These are phyloP conservation scores for Sylvilagus bachmani DNA, from an alignment of 2,113 vertebrate genomes.

Conservation along the genomic window DNA sequence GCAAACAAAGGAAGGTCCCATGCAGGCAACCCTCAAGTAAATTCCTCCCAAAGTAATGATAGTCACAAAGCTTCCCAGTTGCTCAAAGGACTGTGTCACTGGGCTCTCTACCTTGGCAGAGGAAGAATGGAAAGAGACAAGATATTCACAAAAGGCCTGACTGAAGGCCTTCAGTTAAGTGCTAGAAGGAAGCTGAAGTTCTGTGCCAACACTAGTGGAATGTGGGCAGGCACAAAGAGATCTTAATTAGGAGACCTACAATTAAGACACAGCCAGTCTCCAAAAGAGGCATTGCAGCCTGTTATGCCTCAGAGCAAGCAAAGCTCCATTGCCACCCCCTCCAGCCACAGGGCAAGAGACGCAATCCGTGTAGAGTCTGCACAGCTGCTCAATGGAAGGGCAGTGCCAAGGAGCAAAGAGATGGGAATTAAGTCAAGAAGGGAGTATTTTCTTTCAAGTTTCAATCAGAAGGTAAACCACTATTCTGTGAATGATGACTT, in stretches of 20 bases:
- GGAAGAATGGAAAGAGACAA: slow-evolving; percentile 72
- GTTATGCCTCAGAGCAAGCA: slow-evolving; percentile 62
- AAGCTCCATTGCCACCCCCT: not conserved
- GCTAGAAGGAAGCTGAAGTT: slow-evolving; percentile 68
- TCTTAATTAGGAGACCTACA: slow-evolving; percentile 81
- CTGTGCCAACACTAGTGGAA: slow-evolving; percentile 77
- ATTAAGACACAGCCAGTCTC: slow-evolving; percentile 76
- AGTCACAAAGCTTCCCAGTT: slow-evolving; percentile 47
- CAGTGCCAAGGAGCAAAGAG: not conserved
- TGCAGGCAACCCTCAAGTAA: slow-evolving; percentile 26
- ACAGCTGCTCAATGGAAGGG: not conserved
- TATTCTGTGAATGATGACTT: slow-evolving; percentile 24
- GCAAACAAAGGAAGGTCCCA: slow-evolving; percentile 44
- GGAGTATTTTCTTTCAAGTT: slow-evolving; percentile 9
- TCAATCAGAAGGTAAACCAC: slow-evolving; percentile 9
- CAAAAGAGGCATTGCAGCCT: slow-evolving; percentile 42
- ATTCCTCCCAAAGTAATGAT: slow-evolving; percentile 27
- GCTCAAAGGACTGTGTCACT: slow-evolving; percentile 33
- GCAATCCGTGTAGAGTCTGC: not conserved
- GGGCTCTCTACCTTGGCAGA: slow-evolving; percentile 64
- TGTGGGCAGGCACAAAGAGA: slow-evolving; percentile 79
- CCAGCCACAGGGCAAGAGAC: slow-evolving; percentile 42
- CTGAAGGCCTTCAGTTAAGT: slow-evolving; percentile 66
- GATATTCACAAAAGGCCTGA: slow-evolving; percentile 69
- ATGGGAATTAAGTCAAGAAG: slow-evolving; percentile 30